Percentiles rank a stretch among this genome's conserved stretches.
phyloP scores from a whole-genome alignment of 2,797 vertebrate species.

The Myotis daubentonii region DNA sequence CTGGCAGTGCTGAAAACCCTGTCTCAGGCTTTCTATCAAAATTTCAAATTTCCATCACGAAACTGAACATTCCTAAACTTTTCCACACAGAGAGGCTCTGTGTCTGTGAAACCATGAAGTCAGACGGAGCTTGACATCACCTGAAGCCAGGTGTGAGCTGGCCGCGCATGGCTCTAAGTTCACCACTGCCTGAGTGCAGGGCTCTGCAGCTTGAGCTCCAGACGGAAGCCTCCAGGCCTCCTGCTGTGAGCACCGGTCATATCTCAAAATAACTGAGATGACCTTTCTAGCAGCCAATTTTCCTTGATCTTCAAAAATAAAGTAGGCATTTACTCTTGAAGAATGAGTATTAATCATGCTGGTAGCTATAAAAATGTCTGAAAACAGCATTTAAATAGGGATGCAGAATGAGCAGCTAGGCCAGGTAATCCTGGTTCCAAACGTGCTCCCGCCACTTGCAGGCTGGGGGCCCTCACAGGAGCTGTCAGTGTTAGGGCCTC shows the following conservation, averaged over 20 bases:
- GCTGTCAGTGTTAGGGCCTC: neutral
- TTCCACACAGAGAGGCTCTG: neutral
- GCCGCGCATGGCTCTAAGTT: neutral
- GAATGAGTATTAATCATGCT: neutral
- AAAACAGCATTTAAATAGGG: neutral
- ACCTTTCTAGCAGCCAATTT: slow-evolving; percentile 21
- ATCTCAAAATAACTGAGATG: neutral
- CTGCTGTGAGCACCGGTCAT: neutral
- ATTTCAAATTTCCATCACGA: neutral
- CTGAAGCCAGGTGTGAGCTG: neutral
- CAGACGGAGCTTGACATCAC: neutral
- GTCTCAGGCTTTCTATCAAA: neutral
- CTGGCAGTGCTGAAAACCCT: neutral
- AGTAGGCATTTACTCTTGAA: neutral
- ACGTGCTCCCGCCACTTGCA: neutral
- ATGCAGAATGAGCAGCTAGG: neutral
- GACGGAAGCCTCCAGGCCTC: neutral
- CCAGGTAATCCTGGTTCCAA: neutral
- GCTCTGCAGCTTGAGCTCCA: neutral
- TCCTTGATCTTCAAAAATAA: neutral
- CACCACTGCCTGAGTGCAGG: neutral
- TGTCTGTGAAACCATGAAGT: neutral
- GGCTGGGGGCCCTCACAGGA: neutral
- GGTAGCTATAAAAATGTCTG: neutral
- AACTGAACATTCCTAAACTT: neutral